A percentile compares a stretch with the other conserved stretches of the same genome.
These are phyloP conservation scores for Diaphora mendica DNA, from an alignment of 2,888 invertebrate species.

Conservation along the genomic window DNA sequence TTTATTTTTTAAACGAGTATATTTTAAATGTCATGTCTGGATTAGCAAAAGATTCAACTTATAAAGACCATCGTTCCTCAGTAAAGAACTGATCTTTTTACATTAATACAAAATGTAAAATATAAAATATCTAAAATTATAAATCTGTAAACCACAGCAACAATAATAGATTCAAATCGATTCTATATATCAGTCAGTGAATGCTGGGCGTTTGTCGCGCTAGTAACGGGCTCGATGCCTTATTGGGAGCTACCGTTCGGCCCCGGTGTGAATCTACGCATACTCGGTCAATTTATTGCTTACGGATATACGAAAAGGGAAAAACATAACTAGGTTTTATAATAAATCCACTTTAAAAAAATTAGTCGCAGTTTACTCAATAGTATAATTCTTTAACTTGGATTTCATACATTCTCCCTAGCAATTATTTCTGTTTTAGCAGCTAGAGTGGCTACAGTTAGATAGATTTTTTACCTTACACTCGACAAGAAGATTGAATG, in stretches of 20 bases:
- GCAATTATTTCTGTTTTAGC: too few relatives aligned
- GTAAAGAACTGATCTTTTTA: slow-evolving; percentile 30
- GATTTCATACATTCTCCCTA: too few relatives aligned
- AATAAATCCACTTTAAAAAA: background rate
- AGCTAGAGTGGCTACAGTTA: too few relatives aligned
- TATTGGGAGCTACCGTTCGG: slow-evolving; percentile 49
- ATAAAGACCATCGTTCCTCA: too few relatives aligned
- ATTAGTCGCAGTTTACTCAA: background rate
- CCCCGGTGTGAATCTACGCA: slow-evolving; percentile 23
- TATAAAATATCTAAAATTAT: background rate
- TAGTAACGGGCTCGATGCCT: slow-evolving; percentile 54
- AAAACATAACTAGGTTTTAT: background rate
- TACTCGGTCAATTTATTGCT: slow-evolving; percentile 31
- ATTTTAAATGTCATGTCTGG: too few relatives aligned
- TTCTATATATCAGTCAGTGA: slow-evolving; percentile 32
- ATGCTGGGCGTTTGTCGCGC: slow-evolving; percentile 39
- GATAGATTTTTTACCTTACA: too few relatives aligned
- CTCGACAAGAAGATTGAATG: background rate
- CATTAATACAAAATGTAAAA: background rate
- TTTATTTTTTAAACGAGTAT: background rate
- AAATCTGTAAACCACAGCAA: background rate
- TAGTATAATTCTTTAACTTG: background rate
- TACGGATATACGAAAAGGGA: background rate
- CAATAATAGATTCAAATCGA: slow-evolving; percentile 35
- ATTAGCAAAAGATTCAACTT: too few relatives aligned